A percentile compares a stretch with the other conserved stretches of the same genome.
Conservation (phyloP, 2,797 vertebrate genomes). For the Echiichthys vipera region DNA sequence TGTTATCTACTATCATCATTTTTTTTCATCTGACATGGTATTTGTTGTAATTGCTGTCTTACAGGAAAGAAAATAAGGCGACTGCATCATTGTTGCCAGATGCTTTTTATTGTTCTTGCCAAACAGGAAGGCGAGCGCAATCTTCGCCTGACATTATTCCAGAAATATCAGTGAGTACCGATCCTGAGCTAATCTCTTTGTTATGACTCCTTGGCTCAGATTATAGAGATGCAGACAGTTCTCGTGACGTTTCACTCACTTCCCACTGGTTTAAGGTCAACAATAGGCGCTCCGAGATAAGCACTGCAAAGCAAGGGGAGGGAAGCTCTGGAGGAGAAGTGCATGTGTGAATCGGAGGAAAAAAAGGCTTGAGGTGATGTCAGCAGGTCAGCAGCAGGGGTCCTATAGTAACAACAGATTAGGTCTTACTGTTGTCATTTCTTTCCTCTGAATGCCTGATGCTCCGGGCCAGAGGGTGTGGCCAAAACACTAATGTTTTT, state of each 20-base stretch:
- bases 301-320: background rate
- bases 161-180: conserved; percentile 2
- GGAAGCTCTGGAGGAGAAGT: background rate
- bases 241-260: conserved; percentile 48
- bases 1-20: conserved; percentile 24
- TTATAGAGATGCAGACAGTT: conserved; percentile 13
- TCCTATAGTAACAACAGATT: conserved; percentile 3
- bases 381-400: conserved; percentile 18
- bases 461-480: background rate
- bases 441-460: conserved; percentile 1
- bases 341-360: background rate
- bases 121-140: conserved; percentile 46
- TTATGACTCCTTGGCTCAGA: conserved; percentile 49
- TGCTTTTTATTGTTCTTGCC: conserved; percentile 43
- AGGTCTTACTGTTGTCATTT: conserved; percentile 18
- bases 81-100: conserved; percentile 31
- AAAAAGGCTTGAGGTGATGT: conserved; percentile 6
- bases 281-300: conserved; percentile 39
- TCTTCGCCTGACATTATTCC: conserved; percentile 26
- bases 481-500: background rate
- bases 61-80: conserved; percentile 32
- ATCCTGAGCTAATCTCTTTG: conserved; percentile 34
- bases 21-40: conserved; percentile 17
- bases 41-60: conserved; percentile 41
- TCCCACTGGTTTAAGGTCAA: conserved; percentile 53